These are phyloP conservation scores for Ecdyonurus torrentis DNA, from an alignment of 2,888 invertebrate species.

Conservation along the genomic window DNA sequence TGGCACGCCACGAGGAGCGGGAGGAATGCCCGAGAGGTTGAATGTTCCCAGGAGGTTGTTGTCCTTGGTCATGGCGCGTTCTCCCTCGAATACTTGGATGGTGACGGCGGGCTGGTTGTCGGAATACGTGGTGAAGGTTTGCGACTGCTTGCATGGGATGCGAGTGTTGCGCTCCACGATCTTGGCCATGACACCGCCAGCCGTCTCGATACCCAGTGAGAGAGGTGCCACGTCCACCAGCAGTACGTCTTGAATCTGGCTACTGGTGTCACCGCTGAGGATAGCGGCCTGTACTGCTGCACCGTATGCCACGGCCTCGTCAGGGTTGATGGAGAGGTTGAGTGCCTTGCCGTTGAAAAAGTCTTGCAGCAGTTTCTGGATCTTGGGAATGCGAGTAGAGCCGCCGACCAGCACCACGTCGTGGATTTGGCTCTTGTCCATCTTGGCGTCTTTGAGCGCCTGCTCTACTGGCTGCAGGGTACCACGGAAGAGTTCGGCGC, in stretches of 20 bases:
- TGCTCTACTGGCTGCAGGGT: slow-evolving; percentile 65
- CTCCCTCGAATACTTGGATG: slow-evolving; percentile 71
- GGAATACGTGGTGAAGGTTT: slow-evolving; percentile 76
- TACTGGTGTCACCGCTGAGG: slow-evolving; percentile 48
- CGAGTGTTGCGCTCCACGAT: slow-evolving; percentile 68
- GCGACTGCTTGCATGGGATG: slow-evolving; percentile 55
- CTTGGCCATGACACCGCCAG: slow-evolving; percentile 68
- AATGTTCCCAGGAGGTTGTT: slow-evolving; percentile 47
- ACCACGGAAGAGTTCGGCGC: slow-evolving; percentile 53
- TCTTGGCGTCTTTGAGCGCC: slow-evolving; percentile 59
- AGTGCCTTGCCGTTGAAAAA: slow-evolving; percentile 57
- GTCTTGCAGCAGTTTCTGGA: slow-evolving; percentile 53
- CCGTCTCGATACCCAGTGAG: no score
- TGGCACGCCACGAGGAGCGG: slow-evolving; percentile 65
- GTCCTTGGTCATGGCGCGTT: slow-evolving; percentile 77
- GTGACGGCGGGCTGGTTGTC: slow-evolving; percentile 85
- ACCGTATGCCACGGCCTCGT: no score
- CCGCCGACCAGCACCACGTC: slow-evolving; percentile 72
- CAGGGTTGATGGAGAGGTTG: slow-evolving; percentile 57
- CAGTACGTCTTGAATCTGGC: slow-evolving; percentile 68
- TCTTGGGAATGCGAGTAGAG: slow-evolving; percentile 63
- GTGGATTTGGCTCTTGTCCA: no score
- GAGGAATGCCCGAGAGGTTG: slow-evolving; percentile 49
- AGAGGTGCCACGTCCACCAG: slow-evolving; percentile 69
- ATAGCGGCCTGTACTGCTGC: slow-evolving; percentile 61